Percentiles rank a stretch among this genome's conserved stretches.
phyloP scores from a whole-genome alignment of 1,140 invertebrate species.

The Cherax quadricarinatus region DNA sequence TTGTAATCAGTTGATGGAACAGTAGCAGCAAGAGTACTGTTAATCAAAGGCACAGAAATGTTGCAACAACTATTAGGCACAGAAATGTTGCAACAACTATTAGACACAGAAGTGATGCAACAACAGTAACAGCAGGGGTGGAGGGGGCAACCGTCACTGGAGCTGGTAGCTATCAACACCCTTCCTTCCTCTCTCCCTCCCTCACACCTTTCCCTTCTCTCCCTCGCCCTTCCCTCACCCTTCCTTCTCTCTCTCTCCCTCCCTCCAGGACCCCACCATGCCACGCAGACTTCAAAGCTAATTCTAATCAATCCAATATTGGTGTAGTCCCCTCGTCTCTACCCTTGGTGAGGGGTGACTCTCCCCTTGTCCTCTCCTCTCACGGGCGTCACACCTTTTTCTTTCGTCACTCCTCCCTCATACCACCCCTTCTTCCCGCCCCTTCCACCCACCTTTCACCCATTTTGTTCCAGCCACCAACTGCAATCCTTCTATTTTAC shows the following conservation, averaged over 20 bases:
- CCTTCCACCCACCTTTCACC: neutral
- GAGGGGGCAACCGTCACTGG: too few species aligned
- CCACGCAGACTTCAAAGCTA: constrained; percentile 6
- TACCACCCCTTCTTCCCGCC: neutral
- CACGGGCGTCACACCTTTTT: neutral
- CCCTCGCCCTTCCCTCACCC: neutral
- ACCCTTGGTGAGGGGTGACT: neutral
- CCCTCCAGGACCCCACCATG: neutral
- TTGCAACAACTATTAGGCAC: too few species aligned
- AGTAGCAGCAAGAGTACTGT: too few species aligned
- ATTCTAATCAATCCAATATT: constrained; percentile 22
- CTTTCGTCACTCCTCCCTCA: neutral
- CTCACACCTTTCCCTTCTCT: neutral
- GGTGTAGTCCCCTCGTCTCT: neutral
- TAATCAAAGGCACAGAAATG: too few species aligned
- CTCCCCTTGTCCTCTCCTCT: neutral
- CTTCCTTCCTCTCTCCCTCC: neutral
- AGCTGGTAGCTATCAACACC: neutral
- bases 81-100: too few species aligned
- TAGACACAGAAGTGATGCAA: too few species aligned
- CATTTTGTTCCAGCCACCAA: too few species aligned
- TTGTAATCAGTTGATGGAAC: too few species aligned
- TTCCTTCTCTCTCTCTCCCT: neutral
- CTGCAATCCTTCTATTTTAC: neutral
- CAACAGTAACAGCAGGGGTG: too few species aligned